Conservation (phyloP, 1,140 invertebrate species). For the Lordiphosa stackelbergi region DNA sequence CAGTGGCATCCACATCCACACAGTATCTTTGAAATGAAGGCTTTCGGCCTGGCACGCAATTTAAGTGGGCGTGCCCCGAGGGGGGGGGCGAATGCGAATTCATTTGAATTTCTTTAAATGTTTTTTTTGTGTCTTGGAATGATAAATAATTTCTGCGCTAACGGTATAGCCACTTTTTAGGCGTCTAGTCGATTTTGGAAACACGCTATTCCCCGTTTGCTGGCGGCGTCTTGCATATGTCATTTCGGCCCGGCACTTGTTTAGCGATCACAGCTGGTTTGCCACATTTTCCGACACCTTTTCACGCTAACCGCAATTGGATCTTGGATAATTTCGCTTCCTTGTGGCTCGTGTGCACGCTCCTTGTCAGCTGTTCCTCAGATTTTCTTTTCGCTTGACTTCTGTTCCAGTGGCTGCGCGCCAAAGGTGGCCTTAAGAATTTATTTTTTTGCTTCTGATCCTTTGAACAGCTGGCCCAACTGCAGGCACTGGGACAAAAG, state of each 20-base stretch:
- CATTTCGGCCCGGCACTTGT: slow-evolving; percentile 25
- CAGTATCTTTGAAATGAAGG: slow-evolving; percentile 55
- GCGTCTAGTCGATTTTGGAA: slow-evolving; percentile 28
- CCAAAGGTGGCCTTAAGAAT: slow-evolving; percentile 49
- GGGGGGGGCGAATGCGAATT: slow-evolving; percentile 54
- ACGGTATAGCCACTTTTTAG: slow-evolving; percentile 42
- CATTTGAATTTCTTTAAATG: slow-evolving; percentile 73
- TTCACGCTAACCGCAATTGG: slow-evolving; percentile 31
- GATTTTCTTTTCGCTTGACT: slow-evolving; percentile 42
- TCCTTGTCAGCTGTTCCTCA: slow-evolving; percentile 62
- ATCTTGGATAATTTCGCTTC: slow-evolving; percentile 28
- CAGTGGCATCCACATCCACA: slow-evolving; percentile 43
- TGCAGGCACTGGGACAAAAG: slow-evolving; percentile 32
- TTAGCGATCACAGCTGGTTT: background rate
- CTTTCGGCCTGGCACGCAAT: slow-evolving; percentile 75
- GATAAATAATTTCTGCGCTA: slow-evolving; percentile 32
- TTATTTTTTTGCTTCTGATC: slow-evolving; percentile 17
- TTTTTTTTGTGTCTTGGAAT: slow-evolving; percentile 29
- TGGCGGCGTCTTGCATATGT: slow-evolving; percentile 43
- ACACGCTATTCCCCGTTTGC: slow-evolving; percentile 7
- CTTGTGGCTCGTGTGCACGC: slow-evolving; percentile 33
- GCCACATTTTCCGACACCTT: background rate
- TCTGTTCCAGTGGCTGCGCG: slow-evolving; percentile 24
- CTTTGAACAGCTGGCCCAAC: slow-evolving; percentile 37
- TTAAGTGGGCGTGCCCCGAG: slow-evolving; percentile 73